Evolutionary conservation across 2,113 vertebrate species (phyloP).

Genomic region (Zeus faber): DNA sequence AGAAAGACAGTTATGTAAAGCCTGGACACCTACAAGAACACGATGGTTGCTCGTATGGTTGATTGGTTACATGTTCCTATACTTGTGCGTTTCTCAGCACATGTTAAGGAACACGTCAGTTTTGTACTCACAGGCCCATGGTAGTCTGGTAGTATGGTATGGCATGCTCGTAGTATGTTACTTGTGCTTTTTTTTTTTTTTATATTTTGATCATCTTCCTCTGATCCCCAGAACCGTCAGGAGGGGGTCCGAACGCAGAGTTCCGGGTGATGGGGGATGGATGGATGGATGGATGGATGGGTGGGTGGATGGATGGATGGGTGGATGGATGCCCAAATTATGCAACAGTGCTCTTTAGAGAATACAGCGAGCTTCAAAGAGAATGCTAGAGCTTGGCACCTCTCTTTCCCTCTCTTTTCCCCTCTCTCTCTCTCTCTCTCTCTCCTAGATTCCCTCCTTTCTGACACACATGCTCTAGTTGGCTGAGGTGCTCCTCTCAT

Average conservation of each 20-base stretch:
- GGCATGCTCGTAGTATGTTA: too few species aligned
- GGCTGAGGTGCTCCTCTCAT: too few species aligned
- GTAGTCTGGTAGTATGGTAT: too few species aligned
- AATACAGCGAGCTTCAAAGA: slow-evolving; percentile 61
- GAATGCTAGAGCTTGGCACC: slow-evolving; percentile 40
- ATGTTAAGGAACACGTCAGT: not conserved
- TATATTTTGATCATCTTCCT: slow-evolving; percentile 8
- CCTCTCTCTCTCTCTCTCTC: not conserved
- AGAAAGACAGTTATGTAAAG: slow-evolving; percentile 14
- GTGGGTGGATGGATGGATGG: too few species aligned
- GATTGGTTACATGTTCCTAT: too few species aligned
- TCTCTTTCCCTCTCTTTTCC: slow-evolving; percentile 2
- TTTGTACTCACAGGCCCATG: not conserved
- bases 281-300: too few species aligned
- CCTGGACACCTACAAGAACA: too few species aligned
- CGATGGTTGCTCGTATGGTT: too few species aligned
- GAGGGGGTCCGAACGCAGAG: too few species aligned
- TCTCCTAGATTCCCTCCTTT: not conserved
- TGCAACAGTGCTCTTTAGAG: slow-evolving; percentile 52
- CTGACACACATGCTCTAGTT: too few species aligned
- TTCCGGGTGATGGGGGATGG: too few species aligned
- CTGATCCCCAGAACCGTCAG: slow-evolving; percentile 14
- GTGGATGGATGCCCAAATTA: slow-evolving; percentile 47
- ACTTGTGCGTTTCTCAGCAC: too few species aligned
- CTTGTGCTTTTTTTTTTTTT: slow-evolving; percentile 1